Evolutionary conservation across 2,797 vertebrate species (phyloP), one percentile per base, ranked within the genome.

Genomic region (Phrynocephalus forsythii): DNA sequence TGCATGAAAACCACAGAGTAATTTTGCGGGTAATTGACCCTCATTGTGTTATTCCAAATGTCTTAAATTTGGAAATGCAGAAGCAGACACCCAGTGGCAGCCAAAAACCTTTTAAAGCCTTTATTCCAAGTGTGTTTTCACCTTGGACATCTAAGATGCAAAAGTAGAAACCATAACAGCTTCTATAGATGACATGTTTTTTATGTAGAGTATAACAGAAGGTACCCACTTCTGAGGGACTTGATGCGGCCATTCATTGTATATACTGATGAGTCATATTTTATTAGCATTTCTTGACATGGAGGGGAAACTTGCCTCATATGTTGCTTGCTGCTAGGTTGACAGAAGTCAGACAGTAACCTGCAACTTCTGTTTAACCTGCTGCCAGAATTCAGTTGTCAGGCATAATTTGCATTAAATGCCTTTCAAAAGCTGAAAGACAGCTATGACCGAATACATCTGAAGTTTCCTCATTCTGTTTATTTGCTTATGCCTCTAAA

Each of bases 341-440:
- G 91, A 67, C 94, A 86, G 71, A 71, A 1, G 44, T 85, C 67
- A 13, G 6, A 52, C 50, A 71, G 24, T 20, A 16, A 87, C 84
- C 79, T 88, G 66, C 1, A 9, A 50, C 88, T 91, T 79, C 90
- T 90, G 28, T 75, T 92, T 90, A 86, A 88, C 78, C 78, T 86
- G 82, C 50, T 85, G 91, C 60, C 50, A 6, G 71, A 71, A 0
- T 89, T 93, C 78, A 88, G 91, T 78, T 94, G 93, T 93, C 93
- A 91, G 0, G 0, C 63, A 82, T 52, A 2, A 1, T 88, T 91
- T 91, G 16, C 6, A 67, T 75, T 88, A 83, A 91, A 3, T 91
- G 79, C 82, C 68, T 85, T 93, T 90, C 91, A 86, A 90, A 90
- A 20, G 87, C 76, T 26, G 0, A 89, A 88, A 86, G 93, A 91